Conservation (phyloP, 2,888 invertebrate genomes). For the Carcina quercana region DNA sequence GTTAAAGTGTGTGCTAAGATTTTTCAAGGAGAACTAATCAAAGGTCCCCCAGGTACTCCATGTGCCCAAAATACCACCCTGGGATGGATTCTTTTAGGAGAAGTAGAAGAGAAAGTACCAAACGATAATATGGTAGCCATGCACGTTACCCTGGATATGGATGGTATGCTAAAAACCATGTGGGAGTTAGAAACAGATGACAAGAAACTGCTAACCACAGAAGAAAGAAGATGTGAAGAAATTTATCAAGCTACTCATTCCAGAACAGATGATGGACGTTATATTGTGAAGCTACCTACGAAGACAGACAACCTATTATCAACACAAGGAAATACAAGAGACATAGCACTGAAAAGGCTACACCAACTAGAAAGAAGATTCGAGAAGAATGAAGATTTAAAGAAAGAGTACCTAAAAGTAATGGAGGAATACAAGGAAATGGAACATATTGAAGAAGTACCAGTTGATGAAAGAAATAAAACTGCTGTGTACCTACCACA, state of each 20-base stretch:
- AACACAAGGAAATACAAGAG: background rate
- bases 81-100: conserved; percentile 19
- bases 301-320: background rate
- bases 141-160: background rate
- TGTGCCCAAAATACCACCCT: conserved; percentile 18
- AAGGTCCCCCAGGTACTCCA: conserved; percentile 17
- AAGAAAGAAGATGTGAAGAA: background rate
- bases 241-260: background rate
- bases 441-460: conserved; percentile 11
- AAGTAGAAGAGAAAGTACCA: conserved; percentile 2
- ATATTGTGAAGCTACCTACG: conserved; percentile 1
- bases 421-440: conserved; percentile 3
- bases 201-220: background rate
- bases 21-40: conserved; percentile 12
- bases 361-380: background rate
- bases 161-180: background rate
- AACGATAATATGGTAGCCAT: background rate
- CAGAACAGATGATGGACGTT: background rate
- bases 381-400: background rate
- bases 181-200: background rate
- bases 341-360: background rate
- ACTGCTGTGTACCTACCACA: conserved; percentile 17
- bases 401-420: conserved; percentile 1
- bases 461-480: conserved; percentile 1
- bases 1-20: conserved; percentile 17